Conservation (phyloP, 2,113 vertebrate species). For the Gnathonemus echidnorhynchus region DNA sequence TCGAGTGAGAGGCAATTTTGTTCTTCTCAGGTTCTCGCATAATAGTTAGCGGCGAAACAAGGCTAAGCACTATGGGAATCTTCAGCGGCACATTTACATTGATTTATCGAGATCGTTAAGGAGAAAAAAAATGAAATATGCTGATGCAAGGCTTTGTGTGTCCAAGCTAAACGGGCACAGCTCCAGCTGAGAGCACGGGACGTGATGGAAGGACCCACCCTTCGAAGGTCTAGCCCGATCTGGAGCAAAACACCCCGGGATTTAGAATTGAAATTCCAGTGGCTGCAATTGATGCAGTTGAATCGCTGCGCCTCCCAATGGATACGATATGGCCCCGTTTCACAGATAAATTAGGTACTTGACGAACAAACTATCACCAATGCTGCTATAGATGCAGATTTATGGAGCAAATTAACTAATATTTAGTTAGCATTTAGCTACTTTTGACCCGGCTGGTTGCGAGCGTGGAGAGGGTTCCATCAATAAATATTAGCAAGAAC, state of each 20-base stretch:
- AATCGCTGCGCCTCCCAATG: background rate
- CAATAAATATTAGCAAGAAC: background rate
- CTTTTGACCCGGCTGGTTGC: background rate
- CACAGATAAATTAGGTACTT: background rate
- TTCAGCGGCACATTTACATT: slow-evolving; percentile 3
- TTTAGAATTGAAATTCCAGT: background rate
- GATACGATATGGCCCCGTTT: background rate
- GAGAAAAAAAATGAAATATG: slow-evolving; percentile 16
- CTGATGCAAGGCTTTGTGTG: background rate
- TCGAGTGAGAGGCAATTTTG: background rate
- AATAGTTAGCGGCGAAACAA: background rate
- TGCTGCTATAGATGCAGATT: slow-evolving; percentile 7
- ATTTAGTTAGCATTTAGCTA: background rate
- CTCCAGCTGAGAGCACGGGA: background rate
- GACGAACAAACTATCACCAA: background rate
- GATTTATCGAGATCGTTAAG: slow-evolving; percentile 18
- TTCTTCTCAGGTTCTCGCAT: background rate
- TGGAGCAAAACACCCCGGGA: background rate
- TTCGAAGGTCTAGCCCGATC: background rate
- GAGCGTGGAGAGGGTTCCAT: background rate
- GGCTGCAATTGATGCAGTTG: background rate
- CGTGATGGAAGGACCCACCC: background rate
- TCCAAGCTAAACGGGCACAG: background rate
- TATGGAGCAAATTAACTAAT: slow-evolving; percentile 10
- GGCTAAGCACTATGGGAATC: background rate